Base-by-base conservation (phyloP, 2,888 invertebrate genomes). In the Cosmia trapezina region DNA sequence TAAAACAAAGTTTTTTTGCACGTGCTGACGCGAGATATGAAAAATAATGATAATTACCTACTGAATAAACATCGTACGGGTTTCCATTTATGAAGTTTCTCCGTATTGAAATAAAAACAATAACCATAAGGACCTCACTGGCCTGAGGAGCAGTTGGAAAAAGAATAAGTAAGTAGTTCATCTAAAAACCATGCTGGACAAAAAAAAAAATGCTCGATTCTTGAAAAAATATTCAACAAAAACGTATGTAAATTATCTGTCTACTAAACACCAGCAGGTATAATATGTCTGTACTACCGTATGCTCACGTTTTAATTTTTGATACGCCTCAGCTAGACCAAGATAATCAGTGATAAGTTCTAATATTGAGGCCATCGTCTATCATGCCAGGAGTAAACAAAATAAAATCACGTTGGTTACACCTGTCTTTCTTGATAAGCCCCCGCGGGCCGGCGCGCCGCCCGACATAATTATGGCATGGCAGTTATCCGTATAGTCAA, bases 361-460 rank as follows among this genome's bases (percentile, higher is more conserved):
- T 49, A 82, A 89, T 28, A 28, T 86, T 87, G 85, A 87, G 89
- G 89, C 71, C 89, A 80, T 56, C 73, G 69, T n/a, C 19, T 68
- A 41, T 61, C 61, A 59, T 43, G 43, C 14, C 53, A 68, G 45
- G 47, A 51, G 37, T 64, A 66, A 64, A 67, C 66, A 74, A 57
- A 49, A 68, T 54, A 28, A 54, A 70, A 71, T 66, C 49, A 79
- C 61, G 80, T 62, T 61, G 19, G 57, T 28, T 37, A 17, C 56
- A 83, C 73, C 67, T 72, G 64, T 49, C 14, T 60, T 43, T 43
- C n/a, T 28, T 53, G 51, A 81, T 77, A 74, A 80, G 72, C 9
- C 41, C 41, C 11, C 41, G 37, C 37, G 37, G 37, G 37, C 9
- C 14, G 22, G 8, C 17, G 4, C 53, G 45, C 3, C 8, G 11